Evolutionary conservation across 2,888 invertebrate species (phyloP).

Genomic region (Eilema griseolum): DNA sequence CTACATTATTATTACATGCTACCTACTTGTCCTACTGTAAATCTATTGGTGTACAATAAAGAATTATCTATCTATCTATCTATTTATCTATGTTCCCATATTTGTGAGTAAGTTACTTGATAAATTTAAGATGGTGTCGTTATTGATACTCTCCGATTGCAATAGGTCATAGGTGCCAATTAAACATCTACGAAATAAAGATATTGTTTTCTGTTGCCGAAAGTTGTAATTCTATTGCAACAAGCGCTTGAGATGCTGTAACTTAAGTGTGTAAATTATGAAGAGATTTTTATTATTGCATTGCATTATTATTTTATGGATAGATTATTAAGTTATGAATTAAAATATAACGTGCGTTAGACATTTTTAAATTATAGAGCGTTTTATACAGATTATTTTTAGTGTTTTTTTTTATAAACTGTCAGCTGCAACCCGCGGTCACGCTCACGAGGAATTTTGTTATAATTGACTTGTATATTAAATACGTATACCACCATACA

Average conservation of each 20-base stretch:
- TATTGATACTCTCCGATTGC: background rate
- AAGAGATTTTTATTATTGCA: slow-evolving; percentile 1
- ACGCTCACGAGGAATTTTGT: no score
- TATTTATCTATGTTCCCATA: background rate
- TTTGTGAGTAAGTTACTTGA: background rate
- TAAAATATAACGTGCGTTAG: background rate
- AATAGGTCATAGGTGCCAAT: background rate
- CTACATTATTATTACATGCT: no score
- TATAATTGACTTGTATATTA: no score
- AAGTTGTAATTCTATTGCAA: slow-evolving; percentile 3
- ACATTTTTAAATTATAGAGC: background rate
- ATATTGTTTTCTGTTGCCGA: background rate
- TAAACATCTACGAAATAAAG: background rate
- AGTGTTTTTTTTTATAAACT: no score
- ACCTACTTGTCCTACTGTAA: no score
- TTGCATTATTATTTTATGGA: background rate
- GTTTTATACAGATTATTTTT: no score
- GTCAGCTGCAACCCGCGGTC: no score
- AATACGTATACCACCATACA: no score
- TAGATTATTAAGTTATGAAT: background rate
- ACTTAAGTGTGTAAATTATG: background rate
- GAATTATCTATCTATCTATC: no score
- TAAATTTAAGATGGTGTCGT: background rate
- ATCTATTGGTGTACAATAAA: no score
- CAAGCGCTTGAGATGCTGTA: background rate